Evolutionary conservation across 2,888 invertebrate species (phyloP).

Genomic region (Linnaemya tessellans): DNA sequence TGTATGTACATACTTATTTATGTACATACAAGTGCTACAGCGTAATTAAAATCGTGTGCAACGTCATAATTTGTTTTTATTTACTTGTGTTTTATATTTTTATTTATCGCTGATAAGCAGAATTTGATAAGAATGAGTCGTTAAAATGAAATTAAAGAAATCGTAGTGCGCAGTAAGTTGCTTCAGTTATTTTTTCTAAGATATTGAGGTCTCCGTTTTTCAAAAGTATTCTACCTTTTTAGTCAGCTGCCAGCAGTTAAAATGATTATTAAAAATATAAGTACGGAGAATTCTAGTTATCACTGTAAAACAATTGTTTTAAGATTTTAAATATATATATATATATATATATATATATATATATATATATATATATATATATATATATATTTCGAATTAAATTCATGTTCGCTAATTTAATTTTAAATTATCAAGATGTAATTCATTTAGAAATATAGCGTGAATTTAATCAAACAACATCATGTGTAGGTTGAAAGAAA

Average conservation of each 20-base stretch:
- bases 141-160: conserved; percentile 5
- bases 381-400: too few relatives aligned
- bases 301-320: too few relatives aligned
- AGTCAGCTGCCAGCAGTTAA: conserved; percentile 29
- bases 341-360: too few relatives aligned
- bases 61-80: conserved; percentile 39
- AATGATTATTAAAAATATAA: not conserved
- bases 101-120: conserved; percentile 22
- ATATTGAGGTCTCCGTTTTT: conserved; percentile 26
- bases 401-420: too few relatives aligned
- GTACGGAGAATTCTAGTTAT: not conserved
- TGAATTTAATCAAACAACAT: too few relatives aligned
- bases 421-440: too few relatives aligned
- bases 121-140: conserved; percentile 55
- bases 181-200: not conserved
- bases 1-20: not conserved
- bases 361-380: too few relatives aligned
- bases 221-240: conserved; percentile 19
- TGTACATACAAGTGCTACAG: not conserved
- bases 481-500: too few relatives aligned
- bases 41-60: conserved; percentile 14
- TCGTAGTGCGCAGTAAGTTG: conserved; percentile 48
- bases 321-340: too few relatives aligned
- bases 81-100: not conserved
- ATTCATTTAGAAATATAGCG: too few relatives aligned